Conservation (phyloP, 1,140 invertebrate species). For the Trichomalopsis sarcophagae region DNA sequence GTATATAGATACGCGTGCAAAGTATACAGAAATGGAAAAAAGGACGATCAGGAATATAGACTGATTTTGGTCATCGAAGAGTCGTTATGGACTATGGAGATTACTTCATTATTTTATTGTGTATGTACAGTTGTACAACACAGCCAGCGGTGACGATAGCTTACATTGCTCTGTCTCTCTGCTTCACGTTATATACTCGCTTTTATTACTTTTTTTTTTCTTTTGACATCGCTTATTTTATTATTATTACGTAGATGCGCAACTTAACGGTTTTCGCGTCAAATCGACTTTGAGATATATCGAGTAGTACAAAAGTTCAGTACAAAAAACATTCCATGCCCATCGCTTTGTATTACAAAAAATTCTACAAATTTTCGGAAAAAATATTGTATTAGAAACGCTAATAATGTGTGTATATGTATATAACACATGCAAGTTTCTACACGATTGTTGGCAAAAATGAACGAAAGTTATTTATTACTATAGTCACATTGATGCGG, state of each 20-base stretch:
- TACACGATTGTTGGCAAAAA: not conserved
- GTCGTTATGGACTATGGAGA: not conserved
- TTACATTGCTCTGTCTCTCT: not conserved
- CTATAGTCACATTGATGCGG: not conserved
- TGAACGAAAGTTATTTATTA: not conserved
- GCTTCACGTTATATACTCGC: not conserved
- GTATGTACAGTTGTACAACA: slow-evolving; percentile 4
- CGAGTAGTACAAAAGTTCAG: not conserved
- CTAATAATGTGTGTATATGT: not conserved
- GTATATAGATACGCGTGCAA: not conserved
- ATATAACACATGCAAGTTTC: not conserved
- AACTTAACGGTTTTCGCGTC: not conserved
- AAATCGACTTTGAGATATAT: not conserved
- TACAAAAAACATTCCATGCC: not conserved
- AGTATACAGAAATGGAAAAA: not conserved
- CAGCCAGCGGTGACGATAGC: not conserved
- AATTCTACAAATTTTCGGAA: not conserved
- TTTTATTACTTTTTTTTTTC: not conserved
- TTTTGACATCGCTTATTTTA: not conserved
- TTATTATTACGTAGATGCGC: not conserved
- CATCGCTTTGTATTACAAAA: not conserved
- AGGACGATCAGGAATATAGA: not conserved
- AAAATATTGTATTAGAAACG: not conserved
- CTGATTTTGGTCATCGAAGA: not conserved
- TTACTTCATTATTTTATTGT: slow-evolving; percentile 5